A percentile compares a stretch with the other conserved stretches of the same genome.
phyloP scores from a whole-genome alignment of 2,113 vertebrate genomes.

The Pachyramphus minor region DNA sequence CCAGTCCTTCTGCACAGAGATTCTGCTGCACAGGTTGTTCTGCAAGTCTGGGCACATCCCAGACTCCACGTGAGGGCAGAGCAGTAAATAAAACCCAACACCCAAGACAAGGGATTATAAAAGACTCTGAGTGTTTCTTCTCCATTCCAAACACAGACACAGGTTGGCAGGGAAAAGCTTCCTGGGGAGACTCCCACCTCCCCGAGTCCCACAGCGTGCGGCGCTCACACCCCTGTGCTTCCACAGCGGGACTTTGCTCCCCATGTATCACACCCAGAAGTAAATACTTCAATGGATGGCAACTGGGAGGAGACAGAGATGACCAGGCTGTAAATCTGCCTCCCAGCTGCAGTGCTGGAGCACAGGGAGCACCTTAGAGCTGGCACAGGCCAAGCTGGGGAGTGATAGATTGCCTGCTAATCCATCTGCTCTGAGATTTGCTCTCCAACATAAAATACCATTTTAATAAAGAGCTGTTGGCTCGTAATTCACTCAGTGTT shows the following conservation, averaged over 20 bases:
- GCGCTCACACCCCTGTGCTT: rapidly evolving
- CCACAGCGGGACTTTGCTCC: not conserved
- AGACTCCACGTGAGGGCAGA: not conserved
- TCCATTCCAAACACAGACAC: not conserved
- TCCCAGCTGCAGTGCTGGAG: not conserved
- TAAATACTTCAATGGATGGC: not conserved
- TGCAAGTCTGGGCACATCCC: not conserved
- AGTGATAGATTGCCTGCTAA: not conserved
- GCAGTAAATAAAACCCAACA: not conserved
- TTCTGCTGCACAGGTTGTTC: not conserved
- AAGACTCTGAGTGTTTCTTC: not conserved
- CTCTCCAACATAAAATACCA: not conserved
- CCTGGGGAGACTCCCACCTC: not conserved
- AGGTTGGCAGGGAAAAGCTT: not conserved
- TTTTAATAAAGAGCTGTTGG: not conserved
- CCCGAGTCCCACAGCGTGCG: rapidly evolving
- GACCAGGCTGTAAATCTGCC: not conserved
- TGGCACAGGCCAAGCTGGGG: not conserved
- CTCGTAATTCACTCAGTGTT: not conserved
- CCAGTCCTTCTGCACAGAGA: rapidly evolving
- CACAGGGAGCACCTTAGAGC: not conserved
- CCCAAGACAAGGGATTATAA: rapidly evolving
- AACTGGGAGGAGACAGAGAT: not conserved
- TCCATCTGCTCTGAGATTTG: not conserved
- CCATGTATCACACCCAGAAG: rapidly evolving